Evolutionary conservation across 2,888 invertebrate genomes (phyloP), one percentile per base, ranked within the genome.

Genomic region (Philereme vetulata): DNA sequence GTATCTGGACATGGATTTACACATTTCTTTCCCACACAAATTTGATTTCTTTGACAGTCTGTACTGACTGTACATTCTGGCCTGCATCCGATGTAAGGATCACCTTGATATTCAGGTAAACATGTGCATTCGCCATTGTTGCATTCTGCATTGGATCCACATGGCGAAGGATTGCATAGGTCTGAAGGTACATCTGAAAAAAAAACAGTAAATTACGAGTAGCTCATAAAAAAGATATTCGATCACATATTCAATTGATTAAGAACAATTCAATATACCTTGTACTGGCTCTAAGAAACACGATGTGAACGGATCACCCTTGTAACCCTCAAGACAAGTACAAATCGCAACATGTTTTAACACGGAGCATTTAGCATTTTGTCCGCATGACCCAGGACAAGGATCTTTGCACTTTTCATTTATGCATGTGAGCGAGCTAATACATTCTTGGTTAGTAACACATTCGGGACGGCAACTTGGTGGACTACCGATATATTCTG

Each of bases 21-120:
- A 77, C 97, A 97, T 84, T 96, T 96, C 77, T 95, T 95, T 71
- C 93, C 91, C 1, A 94, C 88, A 75, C 96, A 97, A 63, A 96
- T 95, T 76, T 93, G 94, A 77, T 95, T 92, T 72, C 93, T 93
- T 33, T 94, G 86, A 82, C 97, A 97, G 72, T 97, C 96, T 8
- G 92, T 86, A 77, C 95, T 96, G 4, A 96, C 86, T n/a, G 96
- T 94, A 83, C 97, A 97, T 85, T 97, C 96, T 4, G 97, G 97
- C 69, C 96, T 93, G 79, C 97, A 97, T 46, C 95, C 95, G 47
- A 93, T 81, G 71, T 95, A 96, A 0, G 97, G 96, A 86, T 97
- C 95, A 36, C 97, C 97, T 66, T 94, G 94, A 75, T 95, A 96
- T 74, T 96, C 95, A 1, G 94, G 90, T 43, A 95, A 78, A 80